Conservation (phyloP, 2,888 invertebrate genomes). For the Crocallis elinguaria region DNA sequence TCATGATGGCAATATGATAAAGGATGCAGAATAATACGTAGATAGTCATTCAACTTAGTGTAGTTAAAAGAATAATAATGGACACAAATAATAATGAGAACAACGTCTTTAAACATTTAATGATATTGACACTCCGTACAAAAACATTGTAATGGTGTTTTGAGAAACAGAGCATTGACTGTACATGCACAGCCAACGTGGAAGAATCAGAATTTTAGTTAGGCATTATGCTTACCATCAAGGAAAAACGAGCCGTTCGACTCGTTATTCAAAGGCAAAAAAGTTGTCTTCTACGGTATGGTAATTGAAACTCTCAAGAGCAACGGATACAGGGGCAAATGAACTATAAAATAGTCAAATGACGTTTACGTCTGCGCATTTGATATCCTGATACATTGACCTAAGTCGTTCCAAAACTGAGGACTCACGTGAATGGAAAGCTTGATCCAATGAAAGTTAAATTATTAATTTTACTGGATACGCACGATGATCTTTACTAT, state of each 20-base stretch:
- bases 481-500: too few species aligned
- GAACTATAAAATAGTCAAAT: constrained; percentile 13
- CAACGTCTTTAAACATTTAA: neutral
- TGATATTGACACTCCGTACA: neutral
- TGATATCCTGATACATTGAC: constrained; percentile 39
- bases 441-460: constrained; percentile 34
- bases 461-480: neutral
- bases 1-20: neutral
- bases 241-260: too few species aligned
- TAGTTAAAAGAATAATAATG: neutral
- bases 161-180: neutral
- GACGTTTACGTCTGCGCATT: constrained; percentile 28
- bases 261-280: too few species aligned
- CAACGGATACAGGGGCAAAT: constrained; percentile 2
- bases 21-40: too few species aligned
- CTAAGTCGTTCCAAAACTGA: constrained; percentile 25
- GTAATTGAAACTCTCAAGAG: neutral
- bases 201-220: too few species aligned
- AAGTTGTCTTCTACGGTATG: too few species aligned
- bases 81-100: constrained; percentile 7
- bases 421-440: constrained; percentile 42
- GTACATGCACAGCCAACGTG: neutral
- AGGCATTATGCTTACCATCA: too few species aligned
- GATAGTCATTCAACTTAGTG: constrained; percentile 6
- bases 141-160: constrained; percentile 7